phyloP scores from a whole-genome alignment of 2,797 vertebrate genomes.

The Australoheros facetus region DNA sequence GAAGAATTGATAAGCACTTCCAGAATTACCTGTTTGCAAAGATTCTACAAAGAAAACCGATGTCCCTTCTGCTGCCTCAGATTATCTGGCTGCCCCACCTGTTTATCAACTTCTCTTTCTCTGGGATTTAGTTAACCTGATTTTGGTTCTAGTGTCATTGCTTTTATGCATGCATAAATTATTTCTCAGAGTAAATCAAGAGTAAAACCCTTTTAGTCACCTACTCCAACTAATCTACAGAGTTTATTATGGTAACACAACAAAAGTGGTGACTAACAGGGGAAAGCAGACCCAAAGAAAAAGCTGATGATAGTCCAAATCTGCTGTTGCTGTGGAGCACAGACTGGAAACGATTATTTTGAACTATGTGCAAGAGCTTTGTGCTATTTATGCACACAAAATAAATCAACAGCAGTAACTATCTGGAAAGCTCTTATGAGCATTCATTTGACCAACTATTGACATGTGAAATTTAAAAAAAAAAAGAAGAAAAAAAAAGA shows the following conservation, averaged over 20 bases:
- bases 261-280: conserved; percentile 5
- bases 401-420: too few species aligned
- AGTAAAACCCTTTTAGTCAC: not conserved
- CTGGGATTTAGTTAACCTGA: not conserved
- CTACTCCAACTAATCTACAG: not conserved
- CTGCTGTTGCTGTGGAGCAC: not conserved
- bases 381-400: not conserved
- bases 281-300: conserved; percentile 13
- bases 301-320: conserved; percentile 17
- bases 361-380: not conserved
- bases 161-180: not conserved
- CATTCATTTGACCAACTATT: too few species aligned
- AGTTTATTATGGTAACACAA: not conserved
- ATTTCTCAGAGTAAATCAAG: not conserved
- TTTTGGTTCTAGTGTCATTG: not conserved
- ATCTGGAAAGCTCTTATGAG: too few species aligned
- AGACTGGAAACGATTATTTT: not conserved
- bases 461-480: not conserved
- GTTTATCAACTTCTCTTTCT: not conserved
- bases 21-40: conserved; percentile 35
- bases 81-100: not conserved
- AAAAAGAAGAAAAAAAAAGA: too few species aligned
- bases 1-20: conserved; percentile 21
- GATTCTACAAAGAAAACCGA: not conserved
- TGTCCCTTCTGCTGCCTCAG: not conserved